A percentile compares a stretch with the other conserved stretches of the same genome.
Conservation (phyloP, 2,113 vertebrate genomes). For the Tympanuchus pallidicinctus region DNA sequence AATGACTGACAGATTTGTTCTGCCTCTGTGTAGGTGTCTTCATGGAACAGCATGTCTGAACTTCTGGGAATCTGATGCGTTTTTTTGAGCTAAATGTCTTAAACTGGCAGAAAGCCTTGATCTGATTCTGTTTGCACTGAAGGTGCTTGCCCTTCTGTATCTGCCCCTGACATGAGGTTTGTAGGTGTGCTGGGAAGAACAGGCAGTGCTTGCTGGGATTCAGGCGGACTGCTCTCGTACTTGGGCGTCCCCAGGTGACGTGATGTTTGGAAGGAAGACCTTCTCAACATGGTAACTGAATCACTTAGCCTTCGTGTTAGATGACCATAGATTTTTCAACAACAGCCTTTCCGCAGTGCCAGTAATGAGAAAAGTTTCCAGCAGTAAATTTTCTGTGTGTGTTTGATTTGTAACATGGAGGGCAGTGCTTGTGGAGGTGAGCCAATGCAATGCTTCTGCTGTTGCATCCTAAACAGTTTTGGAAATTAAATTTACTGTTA, state of each 20-base stretch:
- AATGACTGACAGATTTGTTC: background rate
- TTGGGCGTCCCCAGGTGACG: background rate
- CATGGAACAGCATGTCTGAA: background rate
- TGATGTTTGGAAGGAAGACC: background rate
- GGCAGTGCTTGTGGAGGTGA: background rate
- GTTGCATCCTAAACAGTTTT: background rate
- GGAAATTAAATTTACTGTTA: background rate
- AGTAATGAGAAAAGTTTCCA: background rate
- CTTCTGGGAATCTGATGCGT: background rate
- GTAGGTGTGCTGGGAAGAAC: background rate
- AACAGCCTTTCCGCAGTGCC: background rate
- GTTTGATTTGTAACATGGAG: background rate
- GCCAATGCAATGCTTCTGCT: background rate
- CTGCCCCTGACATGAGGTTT: background rate
- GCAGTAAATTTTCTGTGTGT: constrained; percentile 26
- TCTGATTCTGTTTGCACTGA: background rate
- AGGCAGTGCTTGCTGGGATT: background rate
- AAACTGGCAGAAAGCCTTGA: background rate
- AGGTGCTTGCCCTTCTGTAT: background rate
- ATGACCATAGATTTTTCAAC: background rate
- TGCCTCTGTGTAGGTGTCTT: background rate
- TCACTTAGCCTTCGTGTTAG: background rate
- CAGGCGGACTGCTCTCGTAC: rapidly evolving
- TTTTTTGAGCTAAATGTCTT: background rate
- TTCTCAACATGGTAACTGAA: background rate